Evolutionary conservation across 1,140 invertebrate genomes (phyloP).

Genomic region (Batillaria attramentaria): DNA sequence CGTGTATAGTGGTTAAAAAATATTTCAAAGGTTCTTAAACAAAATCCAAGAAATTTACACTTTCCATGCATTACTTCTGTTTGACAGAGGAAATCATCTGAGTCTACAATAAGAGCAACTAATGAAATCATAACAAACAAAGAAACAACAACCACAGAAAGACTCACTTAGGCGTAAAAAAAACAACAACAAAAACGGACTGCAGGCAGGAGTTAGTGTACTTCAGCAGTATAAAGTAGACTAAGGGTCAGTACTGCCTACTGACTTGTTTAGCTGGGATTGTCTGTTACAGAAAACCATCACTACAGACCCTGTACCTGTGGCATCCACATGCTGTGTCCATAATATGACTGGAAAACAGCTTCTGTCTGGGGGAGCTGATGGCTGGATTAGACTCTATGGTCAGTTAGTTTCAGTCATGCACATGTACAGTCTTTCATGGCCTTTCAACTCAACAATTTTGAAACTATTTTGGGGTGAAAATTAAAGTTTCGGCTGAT

Average conservation of each 20-base stretch:
- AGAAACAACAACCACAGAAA: no score
- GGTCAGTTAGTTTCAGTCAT: constrained; percentile 52
- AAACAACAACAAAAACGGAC: no score
- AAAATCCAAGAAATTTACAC: no score
- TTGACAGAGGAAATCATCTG: no score
- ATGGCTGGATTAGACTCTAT: constrained; percentile 78
- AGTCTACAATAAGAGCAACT: no score
- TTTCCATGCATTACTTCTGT: no score
- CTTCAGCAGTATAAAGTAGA: background rate
- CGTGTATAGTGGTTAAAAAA: no score
- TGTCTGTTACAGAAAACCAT: constrained; percentile 62
- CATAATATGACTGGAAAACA: constrained; percentile 82
- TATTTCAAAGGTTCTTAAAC: no score
- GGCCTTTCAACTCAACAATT: background rate
- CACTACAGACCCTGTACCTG: constrained; percentile 55
- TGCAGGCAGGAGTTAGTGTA: no score
- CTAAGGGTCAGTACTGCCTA: background rate
- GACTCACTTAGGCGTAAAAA: no score
- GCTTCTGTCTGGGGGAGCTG: constrained; percentile 77
- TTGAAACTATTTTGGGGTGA: background rate
- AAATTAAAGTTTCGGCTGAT: background rate
- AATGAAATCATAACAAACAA: no score
- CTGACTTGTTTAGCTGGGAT: background rate
- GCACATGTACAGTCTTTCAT: no score
- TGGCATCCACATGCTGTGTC: constrained; percentile 74